Conservation (phyloP, 2,888 invertebrate species). For the Aplocera efformata region DNA sequence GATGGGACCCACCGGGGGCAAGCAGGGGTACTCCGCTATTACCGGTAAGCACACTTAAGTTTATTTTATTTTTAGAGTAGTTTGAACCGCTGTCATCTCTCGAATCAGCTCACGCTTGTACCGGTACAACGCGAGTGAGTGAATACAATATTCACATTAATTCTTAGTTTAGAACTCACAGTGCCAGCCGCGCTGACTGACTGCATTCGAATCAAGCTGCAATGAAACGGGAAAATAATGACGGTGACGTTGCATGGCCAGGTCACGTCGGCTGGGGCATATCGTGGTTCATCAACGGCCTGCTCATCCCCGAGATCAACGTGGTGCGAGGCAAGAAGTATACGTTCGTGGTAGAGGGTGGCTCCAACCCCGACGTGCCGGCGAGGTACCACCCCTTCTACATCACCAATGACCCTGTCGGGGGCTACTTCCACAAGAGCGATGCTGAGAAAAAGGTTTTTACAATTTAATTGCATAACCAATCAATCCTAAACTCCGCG, state of each 20-base stretch:
- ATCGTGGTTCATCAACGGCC: conserved; percentile 96
- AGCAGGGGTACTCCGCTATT: conserved; percentile 93
- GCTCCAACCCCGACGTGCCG: conserved; percentile 87
- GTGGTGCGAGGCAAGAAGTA: conserved; percentile 93
- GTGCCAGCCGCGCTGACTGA: too few relatives aligned
- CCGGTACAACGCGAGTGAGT: too few relatives aligned
- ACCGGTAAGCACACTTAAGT: conserved; percentile 80
- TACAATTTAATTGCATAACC: neutral
- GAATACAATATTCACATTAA: too few relatives aligned
- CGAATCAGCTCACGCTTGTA: too few relatives aligned
- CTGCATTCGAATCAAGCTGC: too few relatives aligned
- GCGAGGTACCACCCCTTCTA: conserved; percentile 96
- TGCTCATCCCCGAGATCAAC: conserved; percentile 94
- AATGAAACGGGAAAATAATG: too few relatives aligned
- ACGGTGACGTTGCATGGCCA: conserved; percentile 44
- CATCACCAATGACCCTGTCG: conserved; percentile 95
- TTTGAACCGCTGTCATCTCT: too few relatives aligned
- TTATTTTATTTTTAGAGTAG: too few relatives aligned
- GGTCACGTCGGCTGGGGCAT: conserved; percentile 97
- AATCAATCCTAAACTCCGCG: too few relatives aligned
- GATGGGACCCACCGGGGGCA: conserved; percentile 95
- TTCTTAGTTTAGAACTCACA: too few relatives aligned
- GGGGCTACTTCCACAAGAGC: conserved; percentile 92
- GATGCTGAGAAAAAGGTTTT: conserved; percentile 88
- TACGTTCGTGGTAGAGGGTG: conserved; percentile 94